A percentile compares a stretch with the other conserved stretches of the same genome.
Conservation (phyloP, 1,140 invertebrate genomes). For the Octopus sinensis region DNA sequence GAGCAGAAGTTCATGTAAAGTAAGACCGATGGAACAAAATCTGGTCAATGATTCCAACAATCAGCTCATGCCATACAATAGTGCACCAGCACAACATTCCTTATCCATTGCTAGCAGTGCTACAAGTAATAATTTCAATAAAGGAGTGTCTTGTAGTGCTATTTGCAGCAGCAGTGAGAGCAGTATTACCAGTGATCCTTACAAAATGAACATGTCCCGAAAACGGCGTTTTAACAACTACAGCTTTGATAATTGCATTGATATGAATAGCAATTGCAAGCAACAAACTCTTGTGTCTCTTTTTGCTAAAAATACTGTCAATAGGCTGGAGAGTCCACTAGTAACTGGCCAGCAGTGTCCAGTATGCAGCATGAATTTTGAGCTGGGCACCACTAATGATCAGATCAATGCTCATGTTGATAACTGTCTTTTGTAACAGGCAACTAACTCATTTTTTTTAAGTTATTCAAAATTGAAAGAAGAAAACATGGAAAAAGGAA, state of each 20-base stretch:
- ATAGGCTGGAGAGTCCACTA: background rate
- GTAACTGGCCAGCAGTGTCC: background rate
- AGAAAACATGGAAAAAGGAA: background rate
- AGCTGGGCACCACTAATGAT: conserved; percentile 32
- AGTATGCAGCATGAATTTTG: conserved; percentile 30
- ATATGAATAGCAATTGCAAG: conserved; percentile 27
- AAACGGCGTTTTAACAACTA: conserved; percentile 20
- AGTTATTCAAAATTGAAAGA: background rate
- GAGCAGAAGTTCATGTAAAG: background rate
- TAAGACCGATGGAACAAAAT: background rate
- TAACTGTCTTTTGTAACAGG: conserved; percentile 48
- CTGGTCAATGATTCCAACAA: background rate
- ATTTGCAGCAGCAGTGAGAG: background rate
- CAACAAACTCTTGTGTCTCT: conserved; percentile 25
- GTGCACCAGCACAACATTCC: background rate
- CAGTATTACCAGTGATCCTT: background rate
- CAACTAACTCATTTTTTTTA: background rate
- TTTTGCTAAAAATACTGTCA: background rate
- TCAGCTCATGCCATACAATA: background rate
- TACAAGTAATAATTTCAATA: background rate
- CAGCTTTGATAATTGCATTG: conserved; percentile 14
- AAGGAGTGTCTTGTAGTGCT: background rate
- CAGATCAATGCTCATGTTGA: conserved; percentile 50
- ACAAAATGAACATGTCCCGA: background rate
- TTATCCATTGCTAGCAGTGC: background rate